Evolutionary conservation across 2,113 vertebrate genomes (phyloP).

Genomic region (Crotalus horridus): DNA sequence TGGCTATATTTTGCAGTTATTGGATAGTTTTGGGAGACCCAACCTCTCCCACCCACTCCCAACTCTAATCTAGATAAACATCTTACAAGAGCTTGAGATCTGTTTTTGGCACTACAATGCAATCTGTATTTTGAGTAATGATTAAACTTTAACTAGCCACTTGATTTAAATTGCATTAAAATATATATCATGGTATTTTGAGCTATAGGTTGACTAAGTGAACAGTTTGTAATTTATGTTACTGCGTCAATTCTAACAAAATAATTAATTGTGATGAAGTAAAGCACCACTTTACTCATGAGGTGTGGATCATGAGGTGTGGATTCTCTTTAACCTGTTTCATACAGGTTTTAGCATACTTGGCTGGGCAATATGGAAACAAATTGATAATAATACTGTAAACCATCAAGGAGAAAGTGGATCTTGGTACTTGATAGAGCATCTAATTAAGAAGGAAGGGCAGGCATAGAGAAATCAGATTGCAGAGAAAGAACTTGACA

Average conservation of each 20-base stretch:
- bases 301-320: background rate
- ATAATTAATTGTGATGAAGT: background rate
- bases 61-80: background rate
- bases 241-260: background rate
- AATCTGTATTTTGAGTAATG: background rate
- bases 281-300: background rate
- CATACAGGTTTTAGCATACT: background rate
- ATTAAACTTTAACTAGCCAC: background rate
- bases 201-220: background rate
- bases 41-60: background rate
- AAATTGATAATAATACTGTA: background rate
- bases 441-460: background rate
- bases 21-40: background rate
- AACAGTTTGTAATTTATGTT: background rate
- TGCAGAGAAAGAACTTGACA: background rate
- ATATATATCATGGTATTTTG: background rate
- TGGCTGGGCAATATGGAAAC: background rate
- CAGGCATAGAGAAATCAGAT: background rate
- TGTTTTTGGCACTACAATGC: background rate
- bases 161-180: slow-evolving; percentile 3
- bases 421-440: background rate
- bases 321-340: background rate
- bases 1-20: background rate
- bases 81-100: background rate
- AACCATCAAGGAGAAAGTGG: background rate